phyloP scores from a whole-genome alignment of 2,797 vertebrate species.

The Percopsis omiscomaycus region DNA sequence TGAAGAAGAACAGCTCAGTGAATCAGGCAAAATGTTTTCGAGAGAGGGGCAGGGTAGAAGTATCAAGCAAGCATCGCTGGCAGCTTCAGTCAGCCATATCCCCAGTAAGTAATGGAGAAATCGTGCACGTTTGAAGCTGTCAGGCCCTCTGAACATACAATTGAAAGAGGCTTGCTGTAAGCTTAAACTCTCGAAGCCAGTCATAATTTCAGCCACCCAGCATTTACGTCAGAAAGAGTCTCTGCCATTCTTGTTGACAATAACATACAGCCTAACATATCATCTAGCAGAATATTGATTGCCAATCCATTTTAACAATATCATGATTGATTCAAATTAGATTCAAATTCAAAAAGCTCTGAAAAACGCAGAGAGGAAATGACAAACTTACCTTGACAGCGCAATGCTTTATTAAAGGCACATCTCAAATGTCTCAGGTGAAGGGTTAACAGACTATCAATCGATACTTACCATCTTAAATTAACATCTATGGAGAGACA shows the following conservation, averaged over 20 bases:
- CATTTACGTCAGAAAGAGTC: constrained; percentile 6
- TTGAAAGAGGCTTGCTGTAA: constrained; percentile 12
- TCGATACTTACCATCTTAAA: constrained; percentile 6
- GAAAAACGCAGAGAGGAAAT: neutral
- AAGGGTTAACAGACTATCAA: neutral
- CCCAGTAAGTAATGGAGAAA: neutral
- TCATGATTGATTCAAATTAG: neutral
- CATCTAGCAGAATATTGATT: neutral
- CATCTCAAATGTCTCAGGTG: constrained; percentile 17
- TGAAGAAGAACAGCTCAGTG: constrained; percentile 10
- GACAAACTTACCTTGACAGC: constrained; percentile 45
- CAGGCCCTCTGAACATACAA: constrained; percentile 13
- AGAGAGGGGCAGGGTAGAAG: neutral
- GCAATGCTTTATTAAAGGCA: constrained; percentile 48
- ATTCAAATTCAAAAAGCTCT: neutral
- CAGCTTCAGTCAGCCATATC: constrained; percentile 1
- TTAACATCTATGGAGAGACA: constrained; percentile 32
- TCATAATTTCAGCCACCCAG: neutral
- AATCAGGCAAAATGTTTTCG: constrained; percentile 16
- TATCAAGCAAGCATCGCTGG: constrained; percentile 18
- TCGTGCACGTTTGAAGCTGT: constrained; percentile 17
- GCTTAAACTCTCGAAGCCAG: constrained; percentile 3
- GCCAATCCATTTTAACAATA: neutral
- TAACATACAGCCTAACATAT: neutral
- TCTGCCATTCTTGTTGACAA: neutral